phyloP scores from a whole-genome alignment of 37 sponge, comb jelly and placozoan genomes.

The Bolinopsis microptera region DNA sequence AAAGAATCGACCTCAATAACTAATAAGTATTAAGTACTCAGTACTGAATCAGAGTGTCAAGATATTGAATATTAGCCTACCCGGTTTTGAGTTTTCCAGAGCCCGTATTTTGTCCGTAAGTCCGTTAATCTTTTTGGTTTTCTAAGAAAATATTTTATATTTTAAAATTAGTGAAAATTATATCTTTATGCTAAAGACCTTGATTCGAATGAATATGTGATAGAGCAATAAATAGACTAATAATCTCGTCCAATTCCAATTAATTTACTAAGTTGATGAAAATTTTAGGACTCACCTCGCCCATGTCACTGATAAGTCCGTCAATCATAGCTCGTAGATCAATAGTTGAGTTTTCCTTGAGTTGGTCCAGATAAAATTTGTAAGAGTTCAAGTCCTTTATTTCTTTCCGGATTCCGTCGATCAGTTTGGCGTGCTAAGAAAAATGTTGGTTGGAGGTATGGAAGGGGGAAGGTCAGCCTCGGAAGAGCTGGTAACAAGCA shows the following conservation, averaged over 20 bases:
- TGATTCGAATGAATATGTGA: no score
- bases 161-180: not conserved
- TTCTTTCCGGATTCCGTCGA: constrained; percentile 62
- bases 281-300: not conserved
- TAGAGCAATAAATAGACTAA: not conserved
- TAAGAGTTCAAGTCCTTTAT: constrained; percentile 61
- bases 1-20: no score
- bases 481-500: no score
- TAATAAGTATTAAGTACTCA: no score
- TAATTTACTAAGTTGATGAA: no score
- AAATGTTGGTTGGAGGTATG: no score
- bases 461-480: no score
- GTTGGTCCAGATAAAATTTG: constrained; percentile 60
- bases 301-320: constrained; percentile 53
- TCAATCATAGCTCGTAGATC: constrained; percentile 51
- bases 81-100: constrained; percentile 63
- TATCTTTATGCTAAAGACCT: not conserved
- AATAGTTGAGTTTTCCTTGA: constrained; percentile 27
- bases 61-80: no score
- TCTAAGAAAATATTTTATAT: not conserved
- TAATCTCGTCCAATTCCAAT: no score
- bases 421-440: constrained; percentile 53
- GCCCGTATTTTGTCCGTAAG: constrained; percentile 35
- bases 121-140: constrained; percentile 62
- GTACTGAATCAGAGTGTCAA: no score